A percentile compares a stretch with the other conserved stretches of the same genome.
phyloP scores from a whole-genome alignment of 2,113 vertebrate species.

The Oncorhynchus gorbuscha region DNA sequence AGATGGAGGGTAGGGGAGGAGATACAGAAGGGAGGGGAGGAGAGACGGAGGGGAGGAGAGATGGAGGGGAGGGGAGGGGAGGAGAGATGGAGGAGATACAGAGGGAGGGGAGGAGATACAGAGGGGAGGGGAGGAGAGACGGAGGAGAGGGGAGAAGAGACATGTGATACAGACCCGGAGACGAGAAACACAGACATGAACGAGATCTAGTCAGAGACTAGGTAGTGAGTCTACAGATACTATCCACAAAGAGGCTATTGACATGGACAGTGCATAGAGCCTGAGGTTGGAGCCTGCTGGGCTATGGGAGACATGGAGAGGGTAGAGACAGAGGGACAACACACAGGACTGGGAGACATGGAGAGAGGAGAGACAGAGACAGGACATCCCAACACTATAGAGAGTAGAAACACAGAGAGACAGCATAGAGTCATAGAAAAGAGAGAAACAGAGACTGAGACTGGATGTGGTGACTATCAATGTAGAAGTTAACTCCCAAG shows the following conservation, averaged over 20 bases:
- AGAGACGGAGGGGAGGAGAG: background rate
- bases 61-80: too few species aligned
- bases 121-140: background rate
- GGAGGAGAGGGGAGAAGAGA: background rate
- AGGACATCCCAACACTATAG: too few species aligned
- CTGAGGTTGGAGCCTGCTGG: background rate
- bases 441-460: background rate
- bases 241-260: background rate
- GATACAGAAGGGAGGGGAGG: background rate
- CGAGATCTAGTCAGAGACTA: background rate
- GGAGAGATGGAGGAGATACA: background rate
- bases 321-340: too few species aligned
- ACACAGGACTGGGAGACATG: too few species aligned
- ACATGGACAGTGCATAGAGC: background rate
- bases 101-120: too few species aligned
- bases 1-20: background rate
- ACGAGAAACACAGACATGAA: background rate
- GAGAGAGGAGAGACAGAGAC: too few species aligned
- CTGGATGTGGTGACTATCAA: background rate
- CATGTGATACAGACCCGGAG: background rate
- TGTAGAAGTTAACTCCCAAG: slow-evolving; percentile 5
- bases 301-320: background rate
- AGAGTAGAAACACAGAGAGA: too few species aligned
- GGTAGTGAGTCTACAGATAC: too few species aligned
- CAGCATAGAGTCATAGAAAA: too few species aligned